Evolutionary conservation across 2,888 invertebrate species (phyloP), one percentile per base, ranked within the genome.

Genomic region (Coremacera marginata): DNA sequence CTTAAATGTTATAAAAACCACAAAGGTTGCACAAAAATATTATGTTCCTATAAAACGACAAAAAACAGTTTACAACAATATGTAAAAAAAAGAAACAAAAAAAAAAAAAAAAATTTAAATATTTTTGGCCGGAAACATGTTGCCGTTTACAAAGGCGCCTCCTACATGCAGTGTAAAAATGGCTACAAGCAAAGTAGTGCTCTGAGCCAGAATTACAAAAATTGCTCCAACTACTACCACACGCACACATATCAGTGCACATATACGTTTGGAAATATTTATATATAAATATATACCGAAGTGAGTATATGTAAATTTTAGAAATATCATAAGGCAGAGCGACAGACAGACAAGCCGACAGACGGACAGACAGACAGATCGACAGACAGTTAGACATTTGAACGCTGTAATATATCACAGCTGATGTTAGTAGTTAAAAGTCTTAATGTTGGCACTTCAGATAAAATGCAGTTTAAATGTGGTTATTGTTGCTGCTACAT

Each of bases 391-490:
- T 11, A 44, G 44, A 44, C 44, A 44, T 1, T 44, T 44, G 14
- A 44, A 44, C 14, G 44, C 11, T 44, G 44, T 11, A 44, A 44
- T 44, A 44, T 19, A 27, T 16, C 27, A 31, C 27, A 27, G 62
- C 62, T 22, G 27, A 22, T 52, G 51, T 44, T 37, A 19, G 67
- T 22, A 19, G 44, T 19, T 67, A 11, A n/a, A 63, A 5, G 70
- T 25, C 70, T 52, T 49, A 72, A 72, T 60, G 72, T 62, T 60
- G 49, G 44, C 60, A 72, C 60, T 72, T 62, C 25, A 72, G 72
- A 62, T 62, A 72, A 68, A 37, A 25, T 72, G 72, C 72, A 72
- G 55, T 70, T 70, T n/a, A 31, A 52, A 31, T 55, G 70, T 52
- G n/a, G 52, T 31, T 62, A n/a, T 62, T 62, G 62, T 72, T 72